These are phyloP conservation scores for Drosophila murphyi DNA, from an alignment of 1,140 invertebrate species.

Conservation along the genomic window DNA sequence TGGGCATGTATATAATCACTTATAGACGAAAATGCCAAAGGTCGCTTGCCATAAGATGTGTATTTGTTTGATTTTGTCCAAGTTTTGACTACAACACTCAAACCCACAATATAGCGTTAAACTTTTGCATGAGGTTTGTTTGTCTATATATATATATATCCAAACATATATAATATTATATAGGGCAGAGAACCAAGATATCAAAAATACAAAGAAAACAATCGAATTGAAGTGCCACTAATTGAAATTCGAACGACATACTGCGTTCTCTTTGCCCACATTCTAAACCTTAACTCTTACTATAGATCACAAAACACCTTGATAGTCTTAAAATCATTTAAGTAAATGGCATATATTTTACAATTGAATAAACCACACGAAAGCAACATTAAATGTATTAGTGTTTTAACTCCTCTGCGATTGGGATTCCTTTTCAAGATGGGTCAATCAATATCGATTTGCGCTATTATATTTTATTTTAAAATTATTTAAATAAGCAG, in stretches of 20 bases:
- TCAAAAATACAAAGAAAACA: neutral
- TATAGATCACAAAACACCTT: slow-evolving; percentile 9
- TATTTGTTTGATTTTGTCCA: slow-evolving; percentile 37
- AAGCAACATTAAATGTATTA: neutral
- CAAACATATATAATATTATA: slow-evolving; percentile 15
- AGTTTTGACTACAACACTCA: slow-evolving; percentile 25
- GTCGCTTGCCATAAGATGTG: slow-evolving; percentile 32
- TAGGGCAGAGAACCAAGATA: slow-evolving; percentile 22
- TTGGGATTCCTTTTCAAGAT: too few species aligned
- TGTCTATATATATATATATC: slow-evolving; percentile 21
- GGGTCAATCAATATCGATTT: too few species aligned
- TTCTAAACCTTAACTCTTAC: slow-evolving; percentile 23
- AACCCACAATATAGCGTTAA: slow-evolving; percentile 15
- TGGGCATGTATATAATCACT: slow-evolving; percentile 8
- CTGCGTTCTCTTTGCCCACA: slow-evolving; percentile 34
- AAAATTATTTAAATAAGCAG: too few species aligned
- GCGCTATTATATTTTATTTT: too few species aligned
- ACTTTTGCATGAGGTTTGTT: slow-evolving; percentile 42
- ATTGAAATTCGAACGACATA: slow-evolving; percentile 19
- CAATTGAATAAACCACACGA: slow-evolving; percentile 27
- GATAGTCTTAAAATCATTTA: slow-evolving; percentile 30
- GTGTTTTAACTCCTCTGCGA: neutral
- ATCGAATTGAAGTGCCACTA: neutral
- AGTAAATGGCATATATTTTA: slow-evolving; percentile 27
- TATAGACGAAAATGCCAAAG: slow-evolving; percentile 24